These are phyloP conservation scores for Ammodytes marinus DNA, from an alignment of 2,113 vertebrate species.

Conservation along the genomic window DNA sequence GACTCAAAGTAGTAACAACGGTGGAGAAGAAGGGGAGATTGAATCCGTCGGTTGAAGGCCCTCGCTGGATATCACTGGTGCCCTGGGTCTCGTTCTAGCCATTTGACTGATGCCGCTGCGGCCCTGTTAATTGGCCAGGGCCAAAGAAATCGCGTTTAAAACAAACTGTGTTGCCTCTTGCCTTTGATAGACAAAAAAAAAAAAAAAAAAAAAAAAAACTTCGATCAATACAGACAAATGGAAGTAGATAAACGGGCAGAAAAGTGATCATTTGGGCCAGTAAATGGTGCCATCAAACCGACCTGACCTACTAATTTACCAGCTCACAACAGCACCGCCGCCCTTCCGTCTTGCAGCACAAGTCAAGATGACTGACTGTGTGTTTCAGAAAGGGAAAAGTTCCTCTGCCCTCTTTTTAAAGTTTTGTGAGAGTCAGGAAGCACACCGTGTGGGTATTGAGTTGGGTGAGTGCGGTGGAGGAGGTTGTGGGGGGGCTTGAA, in stretches of 20 bases:
- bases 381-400: slow-evolving; percentile 58
- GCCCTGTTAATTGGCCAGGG: slow-evolving; percentile 74
- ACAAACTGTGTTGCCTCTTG: slow-evolving; percentile 35
- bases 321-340: slow-evolving; percentile 56
- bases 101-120: slow-evolving; percentile 51
- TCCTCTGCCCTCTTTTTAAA: slow-evolving; percentile 74
- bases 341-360: slow-evolving; percentile 33
- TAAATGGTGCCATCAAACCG: slow-evolving; percentile 70
- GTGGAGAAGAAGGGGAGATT: slow-evolving; percentile 36
- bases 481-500: slow-evolving; percentile 76
- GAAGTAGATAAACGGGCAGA: slow-evolving; percentile 66
- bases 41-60: slow-evolving; percentile 43
- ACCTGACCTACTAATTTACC: slow-evolving; percentile 64
- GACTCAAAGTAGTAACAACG: slow-evolving; percentile 51
- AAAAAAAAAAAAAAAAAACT: slow-evolving; percentile 45
- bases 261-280: slow-evolving; percentile 69
- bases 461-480: slow-evolving; percentile 60
- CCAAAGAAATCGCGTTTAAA: slow-evolving; percentile 57
- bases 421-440: slow-evolving; percentile 68
- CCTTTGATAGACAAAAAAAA: slow-evolving; percentile 48
- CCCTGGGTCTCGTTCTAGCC: slow-evolving; percentile 57
- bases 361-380: slow-evolving; percentile 64
- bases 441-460: slow-evolving; percentile 65
- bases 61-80: slow-evolving; percentile 43
- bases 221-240: slow-evolving; percentile 67